phyloP scores from a whole-genome alignment of 2,113 vertebrate species.

The Loxodonta africana region DNA sequence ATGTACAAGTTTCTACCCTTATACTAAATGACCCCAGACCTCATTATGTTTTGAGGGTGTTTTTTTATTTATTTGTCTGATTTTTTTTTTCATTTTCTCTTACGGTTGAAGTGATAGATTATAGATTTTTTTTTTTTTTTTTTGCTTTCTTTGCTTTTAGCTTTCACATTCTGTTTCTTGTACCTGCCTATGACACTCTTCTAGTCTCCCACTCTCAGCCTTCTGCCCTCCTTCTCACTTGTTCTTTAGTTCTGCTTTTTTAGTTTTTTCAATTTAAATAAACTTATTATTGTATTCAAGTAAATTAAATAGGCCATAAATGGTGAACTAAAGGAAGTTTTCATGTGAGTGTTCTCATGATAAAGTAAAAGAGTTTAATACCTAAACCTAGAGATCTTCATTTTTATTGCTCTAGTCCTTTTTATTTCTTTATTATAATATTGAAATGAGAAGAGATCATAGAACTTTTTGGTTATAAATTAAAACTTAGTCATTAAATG shows the following conservation, averaged over 20 bases:
- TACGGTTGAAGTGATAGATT: not conserved
- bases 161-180: constrained; percentile 31
- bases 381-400: not conserved
- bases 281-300: constrained; percentile 32
- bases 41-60: not conserved
- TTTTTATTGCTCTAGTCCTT: not conserved
- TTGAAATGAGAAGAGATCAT: constrained; percentile 6
- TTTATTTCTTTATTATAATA: not conserved
- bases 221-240: constrained; percentile 36
- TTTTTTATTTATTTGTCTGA: not conserved
- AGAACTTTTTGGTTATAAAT: constrained; percentile 36
- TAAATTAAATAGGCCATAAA: not conserved
- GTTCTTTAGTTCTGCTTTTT: constrained; percentile 39
- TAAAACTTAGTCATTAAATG: constrained; percentile 28
- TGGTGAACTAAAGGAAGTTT: not conserved
- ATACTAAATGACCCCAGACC: not conserved
- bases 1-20: not conserved
- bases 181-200: not conserved
- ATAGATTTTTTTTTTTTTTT: constrained; percentile 12
- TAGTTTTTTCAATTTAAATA: constrained; percentile 47
- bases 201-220: not conserved
- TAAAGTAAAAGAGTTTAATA: constrained; percentile 44
- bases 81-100: not conserved
- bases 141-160: constrained; percentile 38
- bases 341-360: not conserved